Evolutionary conservation across 35 echinoderm and acorn worm genomes (phyloP).

Genomic region (Ophiothrix spiculata): DNA sequence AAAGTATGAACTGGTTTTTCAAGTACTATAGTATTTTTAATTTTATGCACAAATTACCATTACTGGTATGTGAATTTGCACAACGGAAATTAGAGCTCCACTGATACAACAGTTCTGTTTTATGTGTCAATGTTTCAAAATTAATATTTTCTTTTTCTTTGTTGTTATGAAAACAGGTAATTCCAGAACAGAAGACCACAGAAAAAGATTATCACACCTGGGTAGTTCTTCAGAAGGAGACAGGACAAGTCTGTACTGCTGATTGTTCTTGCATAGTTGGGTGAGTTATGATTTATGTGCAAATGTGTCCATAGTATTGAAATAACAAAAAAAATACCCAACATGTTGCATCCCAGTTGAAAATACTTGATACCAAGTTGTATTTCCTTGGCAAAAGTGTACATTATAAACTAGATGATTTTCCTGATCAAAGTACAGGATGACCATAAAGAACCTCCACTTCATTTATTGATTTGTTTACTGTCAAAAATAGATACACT

Average conservation of each 20-base stretch:
- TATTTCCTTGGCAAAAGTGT: too few relatives aligned
- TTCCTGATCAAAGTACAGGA: neutral
- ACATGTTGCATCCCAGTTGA: neutral
- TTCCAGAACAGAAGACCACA: slow-evolving; percentile 43
- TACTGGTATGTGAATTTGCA: too few relatives aligned
- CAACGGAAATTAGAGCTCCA: too few relatives aligned
- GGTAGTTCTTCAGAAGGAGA: slow-evolving; percentile 60
- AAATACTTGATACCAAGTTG: neutral
- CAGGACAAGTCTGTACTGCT: slow-evolving; percentile 40
- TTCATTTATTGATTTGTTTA: neutral
- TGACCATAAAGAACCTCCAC: neutral
- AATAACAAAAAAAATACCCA: neutral
- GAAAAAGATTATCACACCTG: slow-evolving; percentile 46
- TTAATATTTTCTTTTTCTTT: too few relatives aligned
- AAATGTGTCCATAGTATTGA: neutral
- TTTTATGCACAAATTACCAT: too few relatives aligned
- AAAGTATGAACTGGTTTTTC: too few relatives aligned
- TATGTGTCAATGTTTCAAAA: too few relatives aligned
- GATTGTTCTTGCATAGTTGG: slow-evolving; percentile 58
- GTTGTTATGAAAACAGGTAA: too few relatives aligned
- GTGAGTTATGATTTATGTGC: slow-evolving; percentile 30
- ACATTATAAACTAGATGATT: slow-evolving; percentile 13
- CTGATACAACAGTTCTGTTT: too few relatives aligned
- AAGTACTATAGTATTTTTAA: too few relatives aligned
- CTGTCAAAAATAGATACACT: neutral